Conservation (phyloP, 2,113 vertebrate species). For the Deroptyus accipitrinus region DNA sequence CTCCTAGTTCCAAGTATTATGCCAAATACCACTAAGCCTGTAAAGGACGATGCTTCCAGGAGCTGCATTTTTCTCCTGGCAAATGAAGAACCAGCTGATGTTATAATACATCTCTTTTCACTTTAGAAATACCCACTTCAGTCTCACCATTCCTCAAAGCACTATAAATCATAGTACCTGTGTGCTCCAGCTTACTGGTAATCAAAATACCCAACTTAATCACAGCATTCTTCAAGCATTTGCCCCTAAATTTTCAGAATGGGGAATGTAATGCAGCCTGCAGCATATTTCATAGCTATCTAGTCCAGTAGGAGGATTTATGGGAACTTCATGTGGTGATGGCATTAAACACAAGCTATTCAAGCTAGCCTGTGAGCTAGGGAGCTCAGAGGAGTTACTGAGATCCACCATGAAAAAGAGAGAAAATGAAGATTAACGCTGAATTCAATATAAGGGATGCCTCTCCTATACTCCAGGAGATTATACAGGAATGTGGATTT, state of each 20-base stretch:
- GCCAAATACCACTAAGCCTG: neutral
- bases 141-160: neutral
- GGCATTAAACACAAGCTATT: neutral
- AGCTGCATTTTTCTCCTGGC: neutral
- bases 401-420: neutral
- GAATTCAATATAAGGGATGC: neutral
- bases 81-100: neutral
- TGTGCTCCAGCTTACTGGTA: neutral
- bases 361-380: neutral
- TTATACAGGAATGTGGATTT: neutral
- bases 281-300: neutral
- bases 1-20: neutral
- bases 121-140: neutral
- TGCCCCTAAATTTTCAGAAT: slow-evolving; percentile 20
- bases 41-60: neutral
- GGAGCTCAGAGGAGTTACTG: neutral
- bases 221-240: neutral
- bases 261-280: neutral
- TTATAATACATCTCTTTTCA: neutral
- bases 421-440: neutral
- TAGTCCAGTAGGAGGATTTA: neutral
- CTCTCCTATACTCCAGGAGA: neutral
- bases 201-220: neutral
- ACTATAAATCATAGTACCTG: neutral
- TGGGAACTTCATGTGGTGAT: neutral